Base-by-base conservation (phyloP, 2,888 invertebrate species). In the Melieria crassipennis region DNA sequence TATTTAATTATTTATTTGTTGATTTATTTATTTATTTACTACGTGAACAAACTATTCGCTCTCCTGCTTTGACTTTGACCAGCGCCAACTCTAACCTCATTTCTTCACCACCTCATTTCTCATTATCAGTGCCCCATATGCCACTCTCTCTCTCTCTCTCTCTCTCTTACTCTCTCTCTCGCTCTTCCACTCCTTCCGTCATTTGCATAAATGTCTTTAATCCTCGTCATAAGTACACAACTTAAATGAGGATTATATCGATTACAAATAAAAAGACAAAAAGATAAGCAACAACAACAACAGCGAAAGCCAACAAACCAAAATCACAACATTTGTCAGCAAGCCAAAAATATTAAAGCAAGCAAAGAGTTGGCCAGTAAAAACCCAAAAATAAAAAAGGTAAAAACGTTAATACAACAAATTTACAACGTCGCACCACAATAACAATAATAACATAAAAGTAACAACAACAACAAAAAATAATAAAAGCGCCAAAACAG, bases 401-500 rank as follows among this genome's bases (percentile, higher is more conserved):
- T 3, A 2, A 30, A 30, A 30, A 30, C 30, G 1, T 30, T 42
- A 58, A 58, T 30, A 58, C 10, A 13, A 58, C 5, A 13, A 30
- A 58, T 58, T 16, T 13, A 61, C 42, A 58, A 50, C 50, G 11
- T 7, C 50, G 11, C 7, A 11, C 50, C 7, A 1, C 67, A 50
- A 60, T 43, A 50, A 67, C 48, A 67, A 50, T 5, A 66, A 66
- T 13, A 45, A 58, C 57, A 48, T 62, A 62, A 50, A 9, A 52
- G 6, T 5, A 43, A 46, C 1, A 65, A 55, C n/a, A 55, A 65
- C 65, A 56, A 55, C 45, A 65, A 56, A 65, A n/a, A 65, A 56
- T 45, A 66, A 66, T n/a, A 56, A 65, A 56, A 56, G 48, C 55
- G 11, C 55, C 42, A 58, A 43, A 10, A 50, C 52, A 50, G 30